A percentile compares a stretch with the other conserved stretches of the same genome.
These are phyloP conservation scores for Sylvietta virens DNA, from an alignment of 2,113 vertebrate genomes.

Conservation along the genomic window DNA sequence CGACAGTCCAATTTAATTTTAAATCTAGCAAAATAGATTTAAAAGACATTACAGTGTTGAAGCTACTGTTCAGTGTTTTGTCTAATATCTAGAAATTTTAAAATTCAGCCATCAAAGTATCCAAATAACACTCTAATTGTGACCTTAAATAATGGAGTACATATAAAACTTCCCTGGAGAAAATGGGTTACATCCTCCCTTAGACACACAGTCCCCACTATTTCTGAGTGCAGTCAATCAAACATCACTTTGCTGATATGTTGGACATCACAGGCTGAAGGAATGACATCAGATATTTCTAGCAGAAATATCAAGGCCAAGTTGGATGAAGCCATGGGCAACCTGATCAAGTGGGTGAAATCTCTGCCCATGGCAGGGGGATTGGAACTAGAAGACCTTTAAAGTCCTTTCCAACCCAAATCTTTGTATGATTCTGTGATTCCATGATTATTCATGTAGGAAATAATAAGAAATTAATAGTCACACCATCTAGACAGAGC, in stretches of 20 bases:
- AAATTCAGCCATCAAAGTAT: background rate
- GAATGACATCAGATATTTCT: background rate
- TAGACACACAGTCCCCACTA: background rate
- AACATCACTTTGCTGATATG: background rate
- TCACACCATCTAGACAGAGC: background rate
- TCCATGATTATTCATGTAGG: background rate
- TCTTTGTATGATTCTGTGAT: background rate
- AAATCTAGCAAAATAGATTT: background rate
- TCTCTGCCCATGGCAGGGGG: fast-evolving
- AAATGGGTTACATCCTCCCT: background rate
- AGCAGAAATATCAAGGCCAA: background rate
- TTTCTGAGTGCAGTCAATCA: background rate
- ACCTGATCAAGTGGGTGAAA: background rate
- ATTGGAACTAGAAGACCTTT: background rate
- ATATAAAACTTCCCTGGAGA: background rate
- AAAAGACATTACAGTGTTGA: background rate
- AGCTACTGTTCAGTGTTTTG: background rate
- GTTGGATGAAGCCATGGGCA: background rate
- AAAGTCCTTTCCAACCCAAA: background rate
- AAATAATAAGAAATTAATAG: background rate
- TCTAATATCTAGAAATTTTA: background rate
- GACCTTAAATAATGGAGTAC: background rate
- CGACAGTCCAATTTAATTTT: background rate
- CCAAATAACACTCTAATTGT: background rate
- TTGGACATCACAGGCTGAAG: background rate